A percentile compares a stretch with the other conserved stretches of the same genome.
phyloP scores from a whole-genome alignment of 2,113 vertebrate species.

The Pachyramphus minor region DNA sequence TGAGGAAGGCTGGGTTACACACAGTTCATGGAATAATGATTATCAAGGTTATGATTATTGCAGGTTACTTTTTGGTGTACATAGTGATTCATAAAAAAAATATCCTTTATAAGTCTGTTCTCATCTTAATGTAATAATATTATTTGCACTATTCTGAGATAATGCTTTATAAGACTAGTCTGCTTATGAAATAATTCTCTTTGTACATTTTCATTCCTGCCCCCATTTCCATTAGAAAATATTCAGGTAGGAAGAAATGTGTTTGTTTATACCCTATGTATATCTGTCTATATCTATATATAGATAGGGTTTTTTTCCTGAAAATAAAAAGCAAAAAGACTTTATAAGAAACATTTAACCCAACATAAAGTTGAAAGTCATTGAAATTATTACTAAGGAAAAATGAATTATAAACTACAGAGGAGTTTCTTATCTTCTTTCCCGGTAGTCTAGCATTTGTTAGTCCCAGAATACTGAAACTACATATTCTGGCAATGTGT shows the following conservation, averaged over 20 bases:
- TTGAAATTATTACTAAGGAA: not conserved
- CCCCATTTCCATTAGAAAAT: not conserved
- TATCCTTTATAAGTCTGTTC: not conserved
- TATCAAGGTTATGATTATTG: not conserved
- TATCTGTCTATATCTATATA: not conserved
- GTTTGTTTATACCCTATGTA: not conserved
- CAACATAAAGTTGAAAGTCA: not conserved
- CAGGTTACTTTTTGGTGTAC: not conserved
- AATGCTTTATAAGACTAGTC: not conserved
- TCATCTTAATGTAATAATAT: not conserved
- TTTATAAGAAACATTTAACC: not conserved
- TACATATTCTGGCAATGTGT: not conserved
- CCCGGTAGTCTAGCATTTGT: not conserved
- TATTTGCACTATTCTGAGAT: not conserved
- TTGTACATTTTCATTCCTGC: accelerated
- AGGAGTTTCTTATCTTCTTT: not conserved
- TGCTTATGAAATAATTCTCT: not conserved
- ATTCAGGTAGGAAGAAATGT: not conserved
- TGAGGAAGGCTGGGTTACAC: not conserved
- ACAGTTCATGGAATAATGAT: not conserved
- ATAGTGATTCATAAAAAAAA: not conserved
- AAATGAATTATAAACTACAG: accelerated
- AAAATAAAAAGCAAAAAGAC: not conserved
- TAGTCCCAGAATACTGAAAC: not conserved
- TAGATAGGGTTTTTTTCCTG: not conserved